Conservation (phyloP, 2,113 vertebrate species). For the Cyanoramphus novaezelandiae region DNA sequence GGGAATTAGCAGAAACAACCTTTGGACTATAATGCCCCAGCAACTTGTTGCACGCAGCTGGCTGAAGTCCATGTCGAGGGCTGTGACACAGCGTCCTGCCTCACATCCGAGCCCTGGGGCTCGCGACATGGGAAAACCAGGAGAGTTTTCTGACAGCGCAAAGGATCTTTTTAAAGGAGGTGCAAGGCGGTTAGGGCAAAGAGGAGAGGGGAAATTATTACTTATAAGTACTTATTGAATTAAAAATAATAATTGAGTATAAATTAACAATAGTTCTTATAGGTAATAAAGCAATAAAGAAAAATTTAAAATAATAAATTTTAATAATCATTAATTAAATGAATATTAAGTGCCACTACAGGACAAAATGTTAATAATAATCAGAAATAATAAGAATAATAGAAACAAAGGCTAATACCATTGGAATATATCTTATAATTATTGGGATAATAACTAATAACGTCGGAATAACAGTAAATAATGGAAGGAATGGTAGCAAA, state of each 20-base stretch:
- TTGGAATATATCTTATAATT: not conserved
- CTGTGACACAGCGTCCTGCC: rapidly evolving
- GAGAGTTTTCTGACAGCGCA: not conserved
- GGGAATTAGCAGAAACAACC: not conserved
- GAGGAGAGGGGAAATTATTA: not conserved
- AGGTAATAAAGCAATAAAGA: not conserved
- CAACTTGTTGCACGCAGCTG: rapidly evolving
- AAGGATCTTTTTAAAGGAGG: not conserved
- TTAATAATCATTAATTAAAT: not conserved
- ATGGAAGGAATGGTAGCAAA: not conserved
- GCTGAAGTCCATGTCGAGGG: not conserved
- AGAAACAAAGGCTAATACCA: not conserved
- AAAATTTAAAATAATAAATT: not conserved
- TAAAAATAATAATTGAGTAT: not conserved
- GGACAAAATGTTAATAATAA: not conserved
- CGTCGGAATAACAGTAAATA: not conserved
- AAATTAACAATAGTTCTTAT: not conserved
- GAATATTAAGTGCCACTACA: not conserved
- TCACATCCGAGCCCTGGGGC: rapidly evolving
- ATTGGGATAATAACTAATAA: too few species aligned
- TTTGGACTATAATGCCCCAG: not conserved
- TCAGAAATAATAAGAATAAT: not conserved
- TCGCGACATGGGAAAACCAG: rapidly evolving
- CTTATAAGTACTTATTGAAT: not conserved
- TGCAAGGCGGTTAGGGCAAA: not conserved